Conservation (phyloP, 2,113 vertebrate genomes). For the Rhinoderma darwinii region DNA sequence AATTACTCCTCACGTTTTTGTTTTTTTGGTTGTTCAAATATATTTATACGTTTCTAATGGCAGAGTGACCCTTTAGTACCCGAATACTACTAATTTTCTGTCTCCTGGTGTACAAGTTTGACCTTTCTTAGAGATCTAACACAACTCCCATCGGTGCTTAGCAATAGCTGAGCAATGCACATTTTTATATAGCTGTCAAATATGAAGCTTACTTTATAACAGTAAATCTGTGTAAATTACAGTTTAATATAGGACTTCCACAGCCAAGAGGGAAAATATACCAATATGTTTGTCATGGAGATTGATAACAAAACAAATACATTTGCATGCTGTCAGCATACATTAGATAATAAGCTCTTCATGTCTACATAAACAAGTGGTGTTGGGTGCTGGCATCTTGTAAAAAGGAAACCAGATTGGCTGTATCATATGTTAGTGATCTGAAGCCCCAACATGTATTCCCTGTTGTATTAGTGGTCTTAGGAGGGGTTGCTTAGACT, state of each 20-base stretch:
- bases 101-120: not conserved
- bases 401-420: slow-evolving; percentile 36
- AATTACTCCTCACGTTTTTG: not conserved
- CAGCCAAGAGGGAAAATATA: slow-evolving; percentile 46
- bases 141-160: not conserved
- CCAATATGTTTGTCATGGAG: slow-evolving; percentile 52
- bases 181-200: slow-evolving; percentile 35
- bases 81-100: not conserved
- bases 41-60: not conserved
- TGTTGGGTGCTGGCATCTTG: slow-evolving; percentile 48
- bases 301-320: slow-evolving; percentile 52
- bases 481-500: slow-evolving; percentile 29
- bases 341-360: slow-evolving; percentile 51
- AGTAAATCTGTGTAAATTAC: slow-evolving; percentile 51
- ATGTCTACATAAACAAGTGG: slow-evolving; percentile 55
- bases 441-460: slow-evolving; percentile 37
- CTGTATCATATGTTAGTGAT: slow-evolving; percentile 32
- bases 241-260: slow-evolving; percentile 35
- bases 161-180: slow-evolving; percentile 15
- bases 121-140: not conserved
- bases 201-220: slow-evolving; percentile 2
- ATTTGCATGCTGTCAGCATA: slow-evolving; percentile 50
- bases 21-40: not conserved
- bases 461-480: slow-evolving; percentile 24
- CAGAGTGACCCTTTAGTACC: not conserved